Conservation (phyloP, 2,113 vertebrate species). For the Raja brachyura region DNA sequence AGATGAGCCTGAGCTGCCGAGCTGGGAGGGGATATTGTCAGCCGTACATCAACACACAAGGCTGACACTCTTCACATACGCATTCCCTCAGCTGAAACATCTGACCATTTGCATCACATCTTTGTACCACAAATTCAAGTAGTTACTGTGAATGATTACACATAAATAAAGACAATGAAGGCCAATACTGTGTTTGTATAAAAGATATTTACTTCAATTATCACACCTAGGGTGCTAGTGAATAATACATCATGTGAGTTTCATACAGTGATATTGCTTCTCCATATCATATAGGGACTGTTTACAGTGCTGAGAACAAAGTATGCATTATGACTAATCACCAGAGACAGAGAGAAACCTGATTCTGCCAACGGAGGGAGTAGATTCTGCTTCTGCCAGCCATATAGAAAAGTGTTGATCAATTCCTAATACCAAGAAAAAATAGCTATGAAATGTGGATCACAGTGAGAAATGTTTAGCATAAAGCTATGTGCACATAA, state of each 20-base stretch:
- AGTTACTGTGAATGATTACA: conserved; percentile 58
- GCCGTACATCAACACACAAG: background rate
- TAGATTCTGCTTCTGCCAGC: conserved; percentile 56
- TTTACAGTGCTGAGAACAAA: conserved; percentile 97
- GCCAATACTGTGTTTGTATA: conserved; percentile 87
- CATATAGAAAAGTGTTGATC: conserved; percentile 51
- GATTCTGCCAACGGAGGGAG: conserved; percentile 55
- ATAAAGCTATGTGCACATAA: conserved; percentile 69
- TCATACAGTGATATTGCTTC: conserved; percentile 99
- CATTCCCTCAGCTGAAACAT: background rate
- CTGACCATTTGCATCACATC: background rate
- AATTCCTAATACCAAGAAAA: conserved; percentile 65
- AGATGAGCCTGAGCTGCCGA: background rate
- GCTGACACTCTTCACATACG: background rate
- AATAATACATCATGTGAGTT: conserved; percentile 96
- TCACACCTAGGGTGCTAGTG: conserved; percentile 99
- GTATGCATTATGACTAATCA: conserved; percentile 71
- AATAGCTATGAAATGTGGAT: conserved; percentile 62
- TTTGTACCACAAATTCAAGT: conserved; percentile 47
- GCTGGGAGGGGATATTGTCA: background rate
- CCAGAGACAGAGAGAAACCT: conserved; percentile 61
- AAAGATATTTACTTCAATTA: conserved; percentile 99
- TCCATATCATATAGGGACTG: conserved; percentile 98
- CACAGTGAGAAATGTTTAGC: conserved; percentile 68
- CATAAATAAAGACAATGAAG: conserved; percentile 68